These are phyloP conservation scores for Oncorhynchus clarkii DNA, from an alignment of 2,113 vertebrate species.

Conservation along the genomic window DNA sequence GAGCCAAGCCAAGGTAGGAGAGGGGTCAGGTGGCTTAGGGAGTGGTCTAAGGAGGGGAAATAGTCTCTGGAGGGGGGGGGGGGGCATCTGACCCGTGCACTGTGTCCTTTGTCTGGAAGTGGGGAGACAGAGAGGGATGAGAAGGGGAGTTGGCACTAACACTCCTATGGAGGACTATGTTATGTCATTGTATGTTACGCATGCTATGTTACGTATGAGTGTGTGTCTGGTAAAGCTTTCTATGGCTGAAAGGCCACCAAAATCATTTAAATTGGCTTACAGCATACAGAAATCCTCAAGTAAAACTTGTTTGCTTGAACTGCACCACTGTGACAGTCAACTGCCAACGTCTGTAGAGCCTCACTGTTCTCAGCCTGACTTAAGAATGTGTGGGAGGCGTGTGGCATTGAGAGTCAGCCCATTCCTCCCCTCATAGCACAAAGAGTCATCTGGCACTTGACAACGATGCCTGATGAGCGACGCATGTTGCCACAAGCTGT, in stretches of 20 bases:
- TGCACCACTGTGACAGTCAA: constrained; percentile 15
- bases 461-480: constrained; percentile 54
- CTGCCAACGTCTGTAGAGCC: constrained; percentile 34
- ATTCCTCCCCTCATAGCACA: constrained; percentile 54
- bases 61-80: constrained; percentile 43
- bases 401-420: constrained; percentile 54
- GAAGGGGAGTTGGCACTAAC: neutral
- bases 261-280: too few relatives aligned
- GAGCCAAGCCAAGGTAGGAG: constrained; percentile 20
- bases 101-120: constrained; percentile 45
- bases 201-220: neutral
- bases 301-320: too few relatives aligned
- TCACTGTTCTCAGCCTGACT: constrained; percentile 44
- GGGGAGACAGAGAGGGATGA: neutral
- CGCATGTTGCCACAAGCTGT: constrained; percentile 26
- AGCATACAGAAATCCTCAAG: too few relatives aligned
- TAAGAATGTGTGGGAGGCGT: constrained; percentile 53
- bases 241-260: too few relatives aligned
- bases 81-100: constrained; percentile 15
- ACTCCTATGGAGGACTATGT: neutral
- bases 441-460: constrained; percentile 67
- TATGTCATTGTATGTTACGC: too few relatives aligned
- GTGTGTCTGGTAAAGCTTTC: neutral
- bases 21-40: constrained; percentile 38
- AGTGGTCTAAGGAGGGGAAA: constrained; percentile 60